Conservation (phyloP, 2,888 invertebrate genomes). For the Parnassius mnemosyne region DNA sequence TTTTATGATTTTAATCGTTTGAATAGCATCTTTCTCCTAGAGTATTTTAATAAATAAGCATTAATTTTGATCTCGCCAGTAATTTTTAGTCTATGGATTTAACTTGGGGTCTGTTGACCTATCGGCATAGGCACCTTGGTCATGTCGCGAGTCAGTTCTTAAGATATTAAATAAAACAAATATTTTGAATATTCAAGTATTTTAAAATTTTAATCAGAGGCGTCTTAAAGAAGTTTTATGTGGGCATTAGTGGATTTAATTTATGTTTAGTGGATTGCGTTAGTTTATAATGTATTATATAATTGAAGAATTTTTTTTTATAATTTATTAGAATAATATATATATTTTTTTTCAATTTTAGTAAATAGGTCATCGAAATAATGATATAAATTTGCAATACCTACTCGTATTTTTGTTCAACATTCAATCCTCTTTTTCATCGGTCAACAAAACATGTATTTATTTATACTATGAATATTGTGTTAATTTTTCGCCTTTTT, state of each 20-base stretch:
- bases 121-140: conserved; percentile 28
- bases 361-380: too few species aligned
- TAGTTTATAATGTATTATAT: not conserved
- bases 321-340: too few species aligned
- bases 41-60: not conserved
- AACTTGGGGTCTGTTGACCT: conserved; percentile 24
- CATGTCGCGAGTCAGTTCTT: conserved; percentile 25
- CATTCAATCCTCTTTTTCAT: too few species aligned
- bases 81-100: conserved; percentile 11
- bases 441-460: too few species aligned
- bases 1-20: too few species aligned
- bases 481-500: too few species aligned
- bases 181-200: conserved; percentile 14
- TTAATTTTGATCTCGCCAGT: not conserved
- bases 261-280: conserved; percentile 1
- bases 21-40: conserved; percentile 5
- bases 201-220: conserved; percentile 10
- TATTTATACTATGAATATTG: too few species aligned
- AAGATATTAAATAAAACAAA: conserved; percentile 26
- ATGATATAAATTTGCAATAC: too few species aligned
- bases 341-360: too few species aligned
- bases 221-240: conserved; percentile 3
- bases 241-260: conserved; percentile 3
- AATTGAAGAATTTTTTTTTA: not conserved
- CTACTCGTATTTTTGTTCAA: too few species aligned